These are phyloP conservation scores for Sclerurus mexicanus DNA, from an alignment of 2,113 vertebrate species.

Conservation along the genomic window DNA sequence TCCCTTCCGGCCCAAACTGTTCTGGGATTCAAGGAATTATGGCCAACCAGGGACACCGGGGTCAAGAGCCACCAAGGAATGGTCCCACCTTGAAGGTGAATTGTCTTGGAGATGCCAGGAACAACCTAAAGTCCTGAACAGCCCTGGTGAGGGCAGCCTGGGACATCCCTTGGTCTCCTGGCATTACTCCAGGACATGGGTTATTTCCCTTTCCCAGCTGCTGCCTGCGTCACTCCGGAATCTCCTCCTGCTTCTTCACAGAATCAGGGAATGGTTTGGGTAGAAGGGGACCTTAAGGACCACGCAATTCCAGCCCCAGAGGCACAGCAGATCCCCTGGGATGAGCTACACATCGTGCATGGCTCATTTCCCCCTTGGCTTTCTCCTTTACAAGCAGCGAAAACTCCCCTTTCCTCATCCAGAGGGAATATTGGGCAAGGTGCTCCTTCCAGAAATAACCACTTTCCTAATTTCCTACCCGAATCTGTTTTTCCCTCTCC, in stretches of 20 bases:
- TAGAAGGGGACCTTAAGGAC: no score
- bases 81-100: not conserved
- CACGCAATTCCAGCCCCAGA: not conserved
- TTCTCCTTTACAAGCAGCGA: not conserved
- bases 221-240: not conserved
- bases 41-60: fast-evolving
- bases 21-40: not conserved
- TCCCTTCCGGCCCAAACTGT: not conserved
- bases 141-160: not conserved
- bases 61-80: not conserved
- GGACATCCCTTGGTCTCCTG: not conserved
- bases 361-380: not conserved
- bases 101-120: not conserved
- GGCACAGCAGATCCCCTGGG: not conserved
- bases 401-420: not conserved
- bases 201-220: no score
- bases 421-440: not conserved
- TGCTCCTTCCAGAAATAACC: slow-evolving; percentile 45
- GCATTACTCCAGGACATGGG: not conserved
- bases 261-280: fast-evolving
- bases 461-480: slow-evolving; percentile 37
- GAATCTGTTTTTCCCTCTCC: slow-evolving; percentile 18
- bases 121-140: not conserved
- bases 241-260: not conserved
- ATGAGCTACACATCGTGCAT: fast-evolving